phyloP scores from a whole-genome alignment of 2,797 vertebrate species.

The Ceyx erithaca region DNA sequence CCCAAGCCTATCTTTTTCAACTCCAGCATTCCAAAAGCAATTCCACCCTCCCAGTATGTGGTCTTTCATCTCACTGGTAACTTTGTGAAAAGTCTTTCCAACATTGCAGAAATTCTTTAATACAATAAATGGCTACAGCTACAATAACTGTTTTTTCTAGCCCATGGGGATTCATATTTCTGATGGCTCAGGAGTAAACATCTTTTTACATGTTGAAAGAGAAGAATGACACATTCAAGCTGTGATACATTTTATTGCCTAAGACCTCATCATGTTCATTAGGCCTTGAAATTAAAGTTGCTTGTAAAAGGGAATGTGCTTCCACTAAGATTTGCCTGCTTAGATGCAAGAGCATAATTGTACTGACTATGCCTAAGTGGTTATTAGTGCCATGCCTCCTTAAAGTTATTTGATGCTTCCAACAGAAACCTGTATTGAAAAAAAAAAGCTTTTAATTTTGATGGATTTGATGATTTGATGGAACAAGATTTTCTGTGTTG shows the following conservation, averaged over 20 bases:
- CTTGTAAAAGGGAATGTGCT: background rate
- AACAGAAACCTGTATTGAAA: background rate
- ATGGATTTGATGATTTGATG: background rate
- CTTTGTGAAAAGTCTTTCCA: conserved; percentile 29
- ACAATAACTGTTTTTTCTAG: background rate
- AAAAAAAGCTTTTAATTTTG: too few relatives aligned
- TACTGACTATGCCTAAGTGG: background rate
- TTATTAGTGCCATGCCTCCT: background rate
- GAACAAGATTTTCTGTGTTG: background rate
- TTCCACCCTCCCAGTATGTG: background rate
- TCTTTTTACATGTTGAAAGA: background rate
- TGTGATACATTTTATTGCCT: background rate
- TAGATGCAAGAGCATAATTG: background rate
- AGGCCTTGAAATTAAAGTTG: conserved; percentile 59
- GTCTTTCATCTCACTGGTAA: conserved; percentile 16
- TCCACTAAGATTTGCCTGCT: background rate
- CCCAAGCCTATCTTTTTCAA: background rate
- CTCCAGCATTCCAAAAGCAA: background rate
- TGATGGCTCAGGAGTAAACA: background rate
- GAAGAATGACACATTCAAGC: background rate
- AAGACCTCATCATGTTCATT: conserved; percentile 4
- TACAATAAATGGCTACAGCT: background rate
- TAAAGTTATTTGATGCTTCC: background rate
- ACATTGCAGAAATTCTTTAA: background rate
- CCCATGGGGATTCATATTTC: background rate